phyloP scores from a whole-genome alignment of 2,797 vertebrate genomes.

The Gymnoscopelus braueri region DNA sequence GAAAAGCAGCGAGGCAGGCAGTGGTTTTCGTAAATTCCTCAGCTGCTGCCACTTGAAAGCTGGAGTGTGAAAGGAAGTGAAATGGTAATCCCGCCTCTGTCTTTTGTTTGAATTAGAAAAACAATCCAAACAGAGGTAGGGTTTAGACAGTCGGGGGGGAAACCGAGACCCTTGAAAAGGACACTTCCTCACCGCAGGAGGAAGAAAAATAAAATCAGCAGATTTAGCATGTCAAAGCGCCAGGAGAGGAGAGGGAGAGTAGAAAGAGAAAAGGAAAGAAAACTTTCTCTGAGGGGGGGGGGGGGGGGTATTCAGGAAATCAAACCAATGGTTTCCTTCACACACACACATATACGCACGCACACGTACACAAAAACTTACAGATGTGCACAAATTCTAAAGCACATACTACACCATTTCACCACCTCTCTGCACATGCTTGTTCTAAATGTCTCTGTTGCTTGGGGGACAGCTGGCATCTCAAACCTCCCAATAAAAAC shows the following conservation, averaged over 20 bases:
- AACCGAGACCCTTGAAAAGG: constrained; percentile 84
- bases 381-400: not conserved
- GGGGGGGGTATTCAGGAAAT: constrained; percentile 80
- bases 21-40: constrained; percentile 55
- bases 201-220: constrained; percentile 86
- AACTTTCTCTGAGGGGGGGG: constrained; percentile 77
- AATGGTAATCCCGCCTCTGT: constrained; percentile 79
- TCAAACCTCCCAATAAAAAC: constrained; percentile 70
- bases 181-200: constrained; percentile 87
- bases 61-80: constrained; percentile 78
- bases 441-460: constrained; percentile 79
- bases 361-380: not conserved
- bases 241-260: constrained; percentile 54
- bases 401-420: constrained; percentile 42
- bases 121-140: constrained; percentile 83
- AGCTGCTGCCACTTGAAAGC: constrained; percentile 78
- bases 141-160: constrained; percentile 76
- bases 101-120: constrained; percentile 84
- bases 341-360: constrained; percentile 29
- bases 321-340: constrained; percentile 68
- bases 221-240: constrained; percentile 87
- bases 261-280: constrained; percentile 66
- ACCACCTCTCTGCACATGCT: constrained; percentile 73
- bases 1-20: constrained; percentile 38
- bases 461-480: constrained; percentile 76